phyloP scores from a whole-genome alignment of 1,140 invertebrate genomes.

The Drosophila chauvacae region DNA sequence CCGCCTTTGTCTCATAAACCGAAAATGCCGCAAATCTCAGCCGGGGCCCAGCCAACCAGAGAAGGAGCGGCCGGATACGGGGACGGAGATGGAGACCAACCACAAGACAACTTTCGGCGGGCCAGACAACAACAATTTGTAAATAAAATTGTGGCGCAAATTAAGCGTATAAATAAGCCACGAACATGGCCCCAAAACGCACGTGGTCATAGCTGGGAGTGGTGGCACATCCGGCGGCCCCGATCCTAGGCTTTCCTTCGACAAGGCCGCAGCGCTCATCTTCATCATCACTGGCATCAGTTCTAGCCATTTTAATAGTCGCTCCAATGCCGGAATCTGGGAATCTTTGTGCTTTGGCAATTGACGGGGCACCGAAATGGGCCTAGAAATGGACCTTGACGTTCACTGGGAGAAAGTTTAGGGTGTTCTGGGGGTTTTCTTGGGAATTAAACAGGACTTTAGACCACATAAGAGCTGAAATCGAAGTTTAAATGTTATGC shows the following conservation, averaged over 20 bases:
- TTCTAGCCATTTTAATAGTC: constrained; percentile 44
- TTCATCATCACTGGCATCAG: constrained; percentile 31
- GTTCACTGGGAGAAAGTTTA: constrained; percentile 7
- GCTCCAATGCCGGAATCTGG: not conserved
- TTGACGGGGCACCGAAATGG: constrained; percentile 47
- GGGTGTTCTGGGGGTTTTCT: not conserved
- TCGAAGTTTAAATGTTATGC: not conserved
- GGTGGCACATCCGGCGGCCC: constrained; percentile 50
- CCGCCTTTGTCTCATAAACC: constrained; percentile 77
- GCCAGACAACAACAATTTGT: constrained; percentile 71
- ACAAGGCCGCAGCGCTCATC: constrained; percentile 39
- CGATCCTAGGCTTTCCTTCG: constrained; percentile 35
- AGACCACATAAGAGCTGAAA: not conserved
- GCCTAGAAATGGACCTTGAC: constrained; percentile 9
- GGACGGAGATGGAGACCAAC: constrained; percentile 16
- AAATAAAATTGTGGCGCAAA: constrained; percentile 82
- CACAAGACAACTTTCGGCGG: constrained; percentile 67
- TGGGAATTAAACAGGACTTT: no score
- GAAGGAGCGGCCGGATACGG: not conserved
- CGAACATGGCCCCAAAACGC: constrained; percentile 40
- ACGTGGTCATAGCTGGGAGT: constrained; percentile 18
- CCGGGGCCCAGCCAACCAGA: constrained; percentile 14
- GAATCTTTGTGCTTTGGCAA: constrained; percentile 56
- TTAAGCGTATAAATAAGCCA: constrained; percentile 82
- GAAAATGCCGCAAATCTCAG: constrained; percentile 78